These are phyloP conservation scores for Ischnura elegans DNA, from an alignment of 2,888 invertebrate species.

Conservation along the genomic window DNA sequence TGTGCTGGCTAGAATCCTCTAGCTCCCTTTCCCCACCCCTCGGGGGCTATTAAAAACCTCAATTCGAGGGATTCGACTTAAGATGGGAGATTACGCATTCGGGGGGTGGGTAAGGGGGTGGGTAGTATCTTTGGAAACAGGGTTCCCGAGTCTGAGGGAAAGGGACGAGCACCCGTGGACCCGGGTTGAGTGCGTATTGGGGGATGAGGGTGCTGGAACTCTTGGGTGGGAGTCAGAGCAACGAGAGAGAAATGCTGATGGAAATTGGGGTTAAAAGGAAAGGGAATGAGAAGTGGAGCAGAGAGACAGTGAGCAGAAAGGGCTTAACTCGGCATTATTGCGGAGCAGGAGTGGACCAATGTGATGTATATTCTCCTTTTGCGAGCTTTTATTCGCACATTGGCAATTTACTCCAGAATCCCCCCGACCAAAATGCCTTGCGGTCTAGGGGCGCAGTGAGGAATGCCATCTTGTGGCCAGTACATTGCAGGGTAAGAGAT, in stretches of 20 bases:
- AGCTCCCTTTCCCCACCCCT: neutral
- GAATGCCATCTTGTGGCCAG: neutral
- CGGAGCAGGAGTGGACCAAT: neutral
- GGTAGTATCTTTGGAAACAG: too few species aligned
- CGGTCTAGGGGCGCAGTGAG: neutral
- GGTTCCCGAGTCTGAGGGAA: neutral
- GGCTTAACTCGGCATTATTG: neutral
- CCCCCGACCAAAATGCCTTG: neutral
- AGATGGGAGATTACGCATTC: conserved; percentile 24
- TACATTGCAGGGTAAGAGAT: too few species aligned
- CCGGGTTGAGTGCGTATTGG: too few species aligned
- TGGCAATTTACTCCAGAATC: neutral
- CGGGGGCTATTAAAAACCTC: neutral
- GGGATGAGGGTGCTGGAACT: too few species aligned
- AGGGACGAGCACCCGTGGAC: neutral
- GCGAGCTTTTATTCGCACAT: neutral
- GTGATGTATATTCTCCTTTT: neutral
- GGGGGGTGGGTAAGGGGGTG: neutral
- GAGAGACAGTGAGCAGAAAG: neutral
- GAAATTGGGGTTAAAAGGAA: neutral
- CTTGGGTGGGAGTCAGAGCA: neutral
- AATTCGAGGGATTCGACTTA: conserved; percentile 2
- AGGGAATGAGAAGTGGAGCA: neutral
- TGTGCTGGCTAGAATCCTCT: neutral
- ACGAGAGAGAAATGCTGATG: neutral